Evolutionary conservation across 2,113 vertebrate genomes (phyloP).

Genomic region (Stercorarius parasiticus): DNA sequence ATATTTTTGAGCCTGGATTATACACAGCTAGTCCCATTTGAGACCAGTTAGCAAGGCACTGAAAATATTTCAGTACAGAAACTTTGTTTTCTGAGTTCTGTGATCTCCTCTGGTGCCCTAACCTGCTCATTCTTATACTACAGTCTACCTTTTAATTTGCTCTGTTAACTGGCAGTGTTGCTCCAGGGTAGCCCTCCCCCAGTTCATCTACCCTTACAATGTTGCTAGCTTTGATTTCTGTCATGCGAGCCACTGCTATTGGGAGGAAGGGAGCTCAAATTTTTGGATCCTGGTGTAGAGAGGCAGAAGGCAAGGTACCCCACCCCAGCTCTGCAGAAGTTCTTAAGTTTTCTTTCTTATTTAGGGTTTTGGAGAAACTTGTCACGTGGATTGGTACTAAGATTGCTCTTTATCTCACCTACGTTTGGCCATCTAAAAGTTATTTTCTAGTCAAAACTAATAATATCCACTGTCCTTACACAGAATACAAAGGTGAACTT

Average conservation of each 20-base stretch:
- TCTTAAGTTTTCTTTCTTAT: background rate
- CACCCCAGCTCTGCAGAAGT: background rate
- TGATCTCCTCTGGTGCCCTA: background rate
- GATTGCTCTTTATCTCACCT: background rate
- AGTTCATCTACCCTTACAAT: background rate
- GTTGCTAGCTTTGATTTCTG: background rate
- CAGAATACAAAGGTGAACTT: background rate
- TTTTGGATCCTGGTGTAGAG: background rate
- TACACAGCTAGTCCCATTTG: accelerated
- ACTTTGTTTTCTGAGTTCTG: background rate
- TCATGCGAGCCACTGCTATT: accelerated
- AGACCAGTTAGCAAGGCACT: background rate
- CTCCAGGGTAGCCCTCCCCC: background rate
- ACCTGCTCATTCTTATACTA: background rate
- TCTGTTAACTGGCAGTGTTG: background rate
- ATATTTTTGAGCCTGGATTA: background rate
- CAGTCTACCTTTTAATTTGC: background rate
- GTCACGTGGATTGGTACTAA: accelerated
- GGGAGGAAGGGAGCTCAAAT: background rate
- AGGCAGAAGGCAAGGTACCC: background rate
- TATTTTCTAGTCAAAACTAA: background rate
- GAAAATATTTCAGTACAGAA: background rate
- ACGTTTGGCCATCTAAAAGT: background rate
- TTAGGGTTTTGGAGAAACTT: background rate
- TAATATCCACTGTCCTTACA: background rate